Conservation (phyloP, 1,140 invertebrate genomes). For the Leguminivora glycinivorella region DNA sequence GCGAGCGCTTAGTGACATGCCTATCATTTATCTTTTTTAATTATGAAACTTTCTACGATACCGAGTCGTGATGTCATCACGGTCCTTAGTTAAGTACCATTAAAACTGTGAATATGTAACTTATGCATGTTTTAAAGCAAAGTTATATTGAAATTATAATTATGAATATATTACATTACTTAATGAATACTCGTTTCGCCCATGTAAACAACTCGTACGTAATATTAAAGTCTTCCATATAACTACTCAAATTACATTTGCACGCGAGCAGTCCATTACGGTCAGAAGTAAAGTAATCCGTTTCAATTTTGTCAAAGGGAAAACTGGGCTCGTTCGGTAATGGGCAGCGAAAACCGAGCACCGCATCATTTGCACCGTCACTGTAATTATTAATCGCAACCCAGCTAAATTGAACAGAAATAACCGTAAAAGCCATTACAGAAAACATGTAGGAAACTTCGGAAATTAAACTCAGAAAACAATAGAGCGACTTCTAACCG, state of each 20-base stretch:
- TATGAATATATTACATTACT: not conserved
- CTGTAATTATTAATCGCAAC: constrained; percentile 48
- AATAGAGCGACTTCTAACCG: constrained; percentile 41
- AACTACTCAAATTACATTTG: constrained; percentile 43
- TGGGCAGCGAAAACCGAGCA: constrained; percentile 31
- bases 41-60: not conserved
- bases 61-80: not conserved
- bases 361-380: constrained; percentile 38
- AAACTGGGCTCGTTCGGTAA: constrained; percentile 46
- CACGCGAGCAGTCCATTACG: constrained; percentile 62
- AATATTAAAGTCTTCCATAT: constrained; percentile 32
- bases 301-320: constrained; percentile 61
- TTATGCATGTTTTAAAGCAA: not conserved
- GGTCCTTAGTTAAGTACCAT: not conserved
- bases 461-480: constrained; percentile 46
- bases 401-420: constrained; percentile 49
- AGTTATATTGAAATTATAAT: not conserved
- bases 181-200: not conserved
- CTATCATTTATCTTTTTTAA: not conserved
- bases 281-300: constrained; percentile 53
- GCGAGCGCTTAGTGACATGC: not conserved
- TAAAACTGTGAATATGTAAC: not conserved
- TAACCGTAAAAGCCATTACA: constrained; percentile 45
- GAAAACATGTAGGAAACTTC: constrained; percentile 42
- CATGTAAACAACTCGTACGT: not conserved